A percentile compares a stretch with the other conserved stretches of the same genome.
Evolutionary conservation across 2,113 vertebrate genomes (phyloP).

Genomic region (Rhodinocichla rosea): DNA sequence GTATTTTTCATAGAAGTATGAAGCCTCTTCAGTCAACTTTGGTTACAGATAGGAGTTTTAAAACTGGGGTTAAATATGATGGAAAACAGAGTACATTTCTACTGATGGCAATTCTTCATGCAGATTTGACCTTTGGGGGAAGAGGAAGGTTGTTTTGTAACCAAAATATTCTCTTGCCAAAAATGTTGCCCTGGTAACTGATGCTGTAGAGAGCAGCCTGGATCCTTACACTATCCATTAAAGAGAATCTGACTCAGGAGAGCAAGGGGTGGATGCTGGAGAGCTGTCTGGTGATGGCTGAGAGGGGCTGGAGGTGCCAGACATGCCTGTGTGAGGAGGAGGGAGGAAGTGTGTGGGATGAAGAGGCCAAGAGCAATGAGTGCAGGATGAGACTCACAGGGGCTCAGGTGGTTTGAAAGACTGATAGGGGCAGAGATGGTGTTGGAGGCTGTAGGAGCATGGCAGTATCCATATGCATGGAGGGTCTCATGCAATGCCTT

Average conservation of each 20-base stretch:
- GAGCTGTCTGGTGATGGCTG: background rate
- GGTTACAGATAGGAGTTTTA: slow-evolving; percentile 30
- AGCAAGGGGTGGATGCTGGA: background rate
- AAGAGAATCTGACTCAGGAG: slow-evolving; percentile 31
- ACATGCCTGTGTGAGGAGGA: background rate
- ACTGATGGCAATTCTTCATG: slow-evolving; percentile 24
- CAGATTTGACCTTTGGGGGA: slow-evolving; percentile 40
- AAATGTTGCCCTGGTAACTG: slow-evolving; percentile 54
- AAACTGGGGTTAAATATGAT: background rate
- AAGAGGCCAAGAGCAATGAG: background rate
- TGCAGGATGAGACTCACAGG: background rate
- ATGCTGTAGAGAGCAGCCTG: background rate
- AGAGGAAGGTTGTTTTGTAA: slow-evolving; percentile 37
- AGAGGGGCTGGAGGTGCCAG: background rate
- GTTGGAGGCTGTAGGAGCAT: background rate
- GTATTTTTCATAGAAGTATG: background rate
- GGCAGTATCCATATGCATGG: background rate
- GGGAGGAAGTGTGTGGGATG: background rate
- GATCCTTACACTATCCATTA: background rate
- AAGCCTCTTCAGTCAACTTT: slow-evolving; percentile 9
- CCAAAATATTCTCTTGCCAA: slow-evolving; percentile 46
- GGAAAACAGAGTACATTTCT: background rate
- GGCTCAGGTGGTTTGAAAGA: background rate
- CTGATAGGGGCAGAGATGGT: background rate
- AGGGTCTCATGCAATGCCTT: background rate